phyloP scores from a whole-genome alignment of 2,888 invertebrate species.

The Ophioninae sp. region DNA sequence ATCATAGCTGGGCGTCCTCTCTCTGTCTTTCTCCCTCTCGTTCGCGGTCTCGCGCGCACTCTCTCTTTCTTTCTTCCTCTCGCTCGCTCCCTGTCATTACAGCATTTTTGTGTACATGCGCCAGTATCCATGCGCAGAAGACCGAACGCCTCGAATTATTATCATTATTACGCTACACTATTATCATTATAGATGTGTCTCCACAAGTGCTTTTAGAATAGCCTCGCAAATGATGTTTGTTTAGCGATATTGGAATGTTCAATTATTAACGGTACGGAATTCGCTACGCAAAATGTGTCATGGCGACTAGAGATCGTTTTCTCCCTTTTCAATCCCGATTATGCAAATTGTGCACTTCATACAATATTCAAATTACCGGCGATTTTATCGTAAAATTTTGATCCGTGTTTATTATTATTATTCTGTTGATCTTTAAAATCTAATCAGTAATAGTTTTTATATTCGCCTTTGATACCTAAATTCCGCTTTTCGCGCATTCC shows the following conservation, averaged over 20 bases:
- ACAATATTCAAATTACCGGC: neutral
- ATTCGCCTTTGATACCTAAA: neutral
- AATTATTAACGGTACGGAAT: slow-evolving; percentile 12
- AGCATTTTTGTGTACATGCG: slow-evolving; percentile 48
- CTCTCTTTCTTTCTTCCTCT: neutral
- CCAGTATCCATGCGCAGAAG: slow-evolving; percentile 23
- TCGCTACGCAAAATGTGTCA: slow-evolving; percentile 18
- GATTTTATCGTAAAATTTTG: neutral
- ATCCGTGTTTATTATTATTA: neutral
- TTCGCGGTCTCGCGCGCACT: neutral
- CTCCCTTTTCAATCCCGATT: neutral
- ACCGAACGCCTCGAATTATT: slow-evolving; percentile 12
- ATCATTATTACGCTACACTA: slow-evolving; percentile 10
- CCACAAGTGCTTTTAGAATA: slow-evolving; percentile 30
- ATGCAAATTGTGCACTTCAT: neutral
- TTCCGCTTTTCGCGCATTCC: neutral
- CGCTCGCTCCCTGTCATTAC: slow-evolving; percentile 37
- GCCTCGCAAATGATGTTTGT: slow-evolving; percentile 14
- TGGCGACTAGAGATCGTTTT: slow-evolving; percentile 12
- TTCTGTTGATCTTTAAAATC: neutral
- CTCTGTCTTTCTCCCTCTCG: slow-evolving; percentile 4
- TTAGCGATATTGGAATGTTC: slow-evolving; percentile 19
- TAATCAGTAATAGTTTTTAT: neutral
- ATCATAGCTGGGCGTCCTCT: slow-evolving; percentile 25
- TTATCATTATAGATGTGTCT: slow-evolving; percentile 15